Evolutionary conservation across 1,140 invertebrate species (phyloP), one percentile per base, ranked within the genome.

Genomic region (Drosophila watanabei): DNA sequence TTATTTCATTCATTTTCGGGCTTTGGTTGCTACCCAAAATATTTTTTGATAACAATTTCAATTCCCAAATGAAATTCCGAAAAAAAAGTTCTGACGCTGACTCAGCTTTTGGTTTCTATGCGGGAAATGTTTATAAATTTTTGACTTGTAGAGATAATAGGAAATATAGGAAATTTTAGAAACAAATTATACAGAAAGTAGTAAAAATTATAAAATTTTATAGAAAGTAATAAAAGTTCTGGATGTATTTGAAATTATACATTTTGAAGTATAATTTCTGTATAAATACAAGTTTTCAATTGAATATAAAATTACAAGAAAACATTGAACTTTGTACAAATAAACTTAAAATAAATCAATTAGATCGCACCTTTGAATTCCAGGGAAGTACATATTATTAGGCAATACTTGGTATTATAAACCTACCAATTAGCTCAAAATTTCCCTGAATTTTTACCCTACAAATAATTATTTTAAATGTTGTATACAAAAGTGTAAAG

Each of bases 21-120:
- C n/a, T 10, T 60, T 32, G 2, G 63, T 65, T 65, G 63, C 63
- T 16, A 65, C 0, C 18, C 56, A 18, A 61, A 37, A 59, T 9
- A 4, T 45, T 9, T 9, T 33, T 33, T 62, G 30, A 43, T 43
- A 65, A 60, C 39, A 63, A 16, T 20, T 56, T 56, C 5, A 30
- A 32, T 14, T 33, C 24, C 18, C 14, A 13, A 13, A 49, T 24
- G 24, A 24, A 24, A 24, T 24, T 48, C 24, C 20, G 24, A 24
- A 24, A 24, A 24, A 48, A 28, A 61, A 61, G 33, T 33, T 24
- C 11, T 2, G 1, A 33, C 0, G 16, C 56, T 65, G 37, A 61
- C 14, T 60, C 56, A 65, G 13, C 30, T 6, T 65, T 10, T 28
- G 30, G 37, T 61, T 65, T 33, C 28, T 33, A 33, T 10, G 54